Conservation (phyloP, 2,888 invertebrate genomes). For the Thecophora atra region DNA sequence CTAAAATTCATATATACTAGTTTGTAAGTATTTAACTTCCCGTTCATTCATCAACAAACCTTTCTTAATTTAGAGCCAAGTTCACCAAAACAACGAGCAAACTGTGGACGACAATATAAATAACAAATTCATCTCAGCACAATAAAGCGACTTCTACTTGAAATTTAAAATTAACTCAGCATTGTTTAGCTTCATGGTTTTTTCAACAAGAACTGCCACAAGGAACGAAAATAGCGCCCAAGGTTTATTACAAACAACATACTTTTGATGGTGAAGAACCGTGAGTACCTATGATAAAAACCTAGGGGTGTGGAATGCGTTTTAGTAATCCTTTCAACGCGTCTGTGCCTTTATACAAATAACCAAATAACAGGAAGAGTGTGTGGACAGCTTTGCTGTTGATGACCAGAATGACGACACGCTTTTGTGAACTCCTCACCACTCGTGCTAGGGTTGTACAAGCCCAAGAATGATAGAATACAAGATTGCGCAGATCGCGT, state of each 20-base stretch:
- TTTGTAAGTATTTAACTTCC: too few species aligned
- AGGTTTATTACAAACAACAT: background rate
- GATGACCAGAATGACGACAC: constrained; percentile 28
- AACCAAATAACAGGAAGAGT: constrained; percentile 42
- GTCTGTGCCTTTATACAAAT: constrained; percentile 34
- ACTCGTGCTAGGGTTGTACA: background rate
- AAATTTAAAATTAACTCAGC: constrained; percentile 22
- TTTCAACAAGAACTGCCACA: background rate
- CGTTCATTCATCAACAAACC: too few species aligned
- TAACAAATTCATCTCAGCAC: background rate
- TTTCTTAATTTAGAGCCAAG: too few species aligned
- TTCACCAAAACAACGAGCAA: background rate
- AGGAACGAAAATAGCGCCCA: background rate
- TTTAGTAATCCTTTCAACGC: constrained; percentile 21
- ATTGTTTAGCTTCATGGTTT: too few species aligned
- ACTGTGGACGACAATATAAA: background rate
- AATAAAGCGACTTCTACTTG: constrained; percentile 2
- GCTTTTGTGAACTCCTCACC: constrained; percentile 2
- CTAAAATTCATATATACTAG: too few species aligned
- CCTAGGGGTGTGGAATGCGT: background rate
- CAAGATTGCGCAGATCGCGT: too few species aligned
- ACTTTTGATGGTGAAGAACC: background rate
- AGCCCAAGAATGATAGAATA: too few species aligned
- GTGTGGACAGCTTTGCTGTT: constrained; percentile 47
- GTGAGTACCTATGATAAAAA: background rate